Base-by-base conservation (phyloP, 2,797 vertebrate genomes). In the Crocidura indochinensis region DNA sequence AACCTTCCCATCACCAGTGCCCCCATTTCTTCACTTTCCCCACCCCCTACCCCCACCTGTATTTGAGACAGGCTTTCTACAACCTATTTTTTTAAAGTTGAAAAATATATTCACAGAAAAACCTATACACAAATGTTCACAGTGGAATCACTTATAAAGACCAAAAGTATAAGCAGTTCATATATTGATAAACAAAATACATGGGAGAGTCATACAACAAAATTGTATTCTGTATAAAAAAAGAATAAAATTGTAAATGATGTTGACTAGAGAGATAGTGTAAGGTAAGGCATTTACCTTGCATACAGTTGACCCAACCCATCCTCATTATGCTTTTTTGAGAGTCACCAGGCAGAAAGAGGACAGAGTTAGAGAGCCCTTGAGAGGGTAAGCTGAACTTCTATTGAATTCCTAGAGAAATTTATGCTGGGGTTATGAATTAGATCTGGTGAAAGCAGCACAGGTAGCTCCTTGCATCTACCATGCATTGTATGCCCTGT, bases 191-290 rank as follows among this genome's bases (percentile, higher is more conserved):
- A 74, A 51, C 49, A 51, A 51, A 51, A 51, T 51, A 68, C 9
- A 27, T 73, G 26, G 44, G 73, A 19, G 60, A 24, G 22, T 73
- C 71, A 31, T 19, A 60, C 20, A 56, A 26, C 0, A 9, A 77
- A 92, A 69, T 4, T 56, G 67, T 78, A 84, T 11, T 90, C 19
- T 47, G 78, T 56, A 44, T 19, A 44, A 64, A 91, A 86, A 88
- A 51, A 51, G 49, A 51, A 51, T 51, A 51, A 51, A 10, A 51
- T 51, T 51, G 49, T 51, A 51, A 51, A 15, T 51, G 7, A 51
- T 51, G 10, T 51, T 51, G 49, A 15, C 49, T 10, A 7, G 49
- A 51, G 49, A 51, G 14, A 51, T 51, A 51, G 10, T 51, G 49
- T 7, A 51, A 51, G 49, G 49, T 51, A 51, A 51, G 49, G 49